Evolutionary conservation across 2,888 invertebrate genomes (phyloP), one percentile per base, ranked within the genome.

Genomic region (Cantharis rufa): DNA sequence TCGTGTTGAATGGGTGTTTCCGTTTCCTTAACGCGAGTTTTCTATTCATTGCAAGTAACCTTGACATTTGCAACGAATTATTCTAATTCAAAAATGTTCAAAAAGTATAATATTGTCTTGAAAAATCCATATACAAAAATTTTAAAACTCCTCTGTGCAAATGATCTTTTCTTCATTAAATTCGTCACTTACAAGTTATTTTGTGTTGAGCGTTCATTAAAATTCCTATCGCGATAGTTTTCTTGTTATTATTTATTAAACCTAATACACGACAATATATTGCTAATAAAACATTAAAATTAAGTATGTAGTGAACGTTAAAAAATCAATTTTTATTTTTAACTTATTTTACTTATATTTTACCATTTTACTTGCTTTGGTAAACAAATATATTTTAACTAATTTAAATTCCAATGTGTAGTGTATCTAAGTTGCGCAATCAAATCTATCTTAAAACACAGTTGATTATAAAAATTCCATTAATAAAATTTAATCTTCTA

Each of bases 1-100:
- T 72, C 78, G 75, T 64, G 75, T 75, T 69, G 75, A 74, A 73
- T 76, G 71, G 74, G 69, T 70, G 78, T 78, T 78, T 76, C 73
- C 73, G 71, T 75, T 72, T 75, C 75, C 72, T 72, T 27, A 70
- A 66, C 70, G 61, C 61, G 62, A 21, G 21, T 68, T 76, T 32
- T 70, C 69, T 64, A 62, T 69, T 32, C 27, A 18, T 68, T 61
- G 63, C 11, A 62, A 62, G 24, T 48, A 18, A 64, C 72, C 64
- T 76, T 64, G 69, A 72, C 73, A 66, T 74, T 74, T 66, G 7
- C 48, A 32, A 61, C 72, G 15, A 71, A 71, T 72, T 72, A 68
- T 68, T 71, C 32, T 9, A 69, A 69, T 69, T 69, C 10, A 18
- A 68, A 68, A n/a, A n/a, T 10, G 27, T 68, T 24, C 3, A 28